Evolutionary conservation across 2,888 invertebrate species (phyloP).

Genomic region (Bhutanitis thaidina): DNA sequence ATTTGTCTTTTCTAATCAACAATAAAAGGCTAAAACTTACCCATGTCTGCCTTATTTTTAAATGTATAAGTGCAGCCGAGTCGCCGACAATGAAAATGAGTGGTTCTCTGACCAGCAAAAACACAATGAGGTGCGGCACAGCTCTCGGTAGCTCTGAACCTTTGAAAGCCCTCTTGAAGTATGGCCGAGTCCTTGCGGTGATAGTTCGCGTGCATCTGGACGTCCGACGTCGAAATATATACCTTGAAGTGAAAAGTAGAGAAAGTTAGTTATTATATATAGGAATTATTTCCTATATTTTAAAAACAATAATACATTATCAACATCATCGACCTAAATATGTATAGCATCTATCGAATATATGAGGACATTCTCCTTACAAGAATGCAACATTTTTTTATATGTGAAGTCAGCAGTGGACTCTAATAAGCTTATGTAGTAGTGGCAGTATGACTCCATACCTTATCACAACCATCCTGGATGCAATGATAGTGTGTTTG

Average conservation of each 20-base stretch:
- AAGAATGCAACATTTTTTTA: too few relatives aligned
- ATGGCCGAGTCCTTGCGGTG: constrained; percentile 99
- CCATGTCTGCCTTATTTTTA: constrained; percentile 99
- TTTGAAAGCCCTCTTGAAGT: constrained; percentile 97
- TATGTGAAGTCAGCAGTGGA: too few relatives aligned
- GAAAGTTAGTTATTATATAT: constrained; percentile 6
- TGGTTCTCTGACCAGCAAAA: constrained; percentile 96
- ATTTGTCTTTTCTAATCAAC: too few relatives aligned
- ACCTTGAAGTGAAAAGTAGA: constrained; percentile 65
- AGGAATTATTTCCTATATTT: too few relatives aligned
- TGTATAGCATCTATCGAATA: too few relatives aligned
- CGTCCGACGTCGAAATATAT: constrained; percentile 98
- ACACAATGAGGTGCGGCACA: constrained; percentile 95
- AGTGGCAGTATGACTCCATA: constrained; percentile 24
- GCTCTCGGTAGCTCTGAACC: constrained; percentile 97
- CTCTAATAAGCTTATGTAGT: too few relatives aligned
- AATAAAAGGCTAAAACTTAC: constrained; percentile 76
- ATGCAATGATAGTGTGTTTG: constrained; percentile 99
- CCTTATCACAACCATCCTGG: constrained; percentile 94
- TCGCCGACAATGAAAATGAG: constrained; percentile 97
- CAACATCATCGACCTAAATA: too few relatives aligned
- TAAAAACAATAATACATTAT: too few relatives aligned
- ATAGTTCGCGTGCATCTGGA: constrained; percentile 99
- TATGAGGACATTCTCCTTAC: too few relatives aligned
- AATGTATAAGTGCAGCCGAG: constrained; percentile 96